phyloP scores from a whole-genome alignment of 1,140 invertebrate species.

The Hypothenemus hampei region DNA sequence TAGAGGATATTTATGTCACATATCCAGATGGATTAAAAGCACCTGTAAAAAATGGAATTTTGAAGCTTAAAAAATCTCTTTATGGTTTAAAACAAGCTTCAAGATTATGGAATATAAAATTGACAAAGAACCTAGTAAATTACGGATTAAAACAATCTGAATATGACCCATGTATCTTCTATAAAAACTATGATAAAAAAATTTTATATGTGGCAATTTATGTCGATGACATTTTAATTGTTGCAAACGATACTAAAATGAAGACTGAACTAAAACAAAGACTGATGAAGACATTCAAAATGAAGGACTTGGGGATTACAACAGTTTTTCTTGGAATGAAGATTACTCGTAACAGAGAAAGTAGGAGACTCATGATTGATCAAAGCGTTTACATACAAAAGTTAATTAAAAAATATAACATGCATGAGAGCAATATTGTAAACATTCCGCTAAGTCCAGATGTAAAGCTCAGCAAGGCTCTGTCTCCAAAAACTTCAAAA shows the following conservation, averaged over 20 bases:
- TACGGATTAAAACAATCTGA: slow-evolving; percentile 4
- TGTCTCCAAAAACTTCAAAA: no score
- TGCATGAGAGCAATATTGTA: slow-evolving; percentile 4
- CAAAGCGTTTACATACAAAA: slow-evolving; percentile 14
- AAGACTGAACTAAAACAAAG: not conserved
- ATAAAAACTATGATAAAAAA: slow-evolving; percentile 1
- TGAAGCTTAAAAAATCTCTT: slow-evolving; percentile 35
- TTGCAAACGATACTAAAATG: slow-evolving; percentile 10
- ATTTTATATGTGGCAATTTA: slow-evolving; percentile 6
- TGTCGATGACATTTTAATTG: slow-evolving; percentile 22
- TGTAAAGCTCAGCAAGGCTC: slow-evolving; percentile 4
- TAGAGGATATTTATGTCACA: slow-evolving; percentile 46
- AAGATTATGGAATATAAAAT: slow-evolving; percentile 41
- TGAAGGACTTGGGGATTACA: not conserved
- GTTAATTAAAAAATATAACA: not conserved
- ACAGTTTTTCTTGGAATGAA: not conserved
- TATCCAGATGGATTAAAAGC: slow-evolving; percentile 42
- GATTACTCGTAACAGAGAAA: not conserved
- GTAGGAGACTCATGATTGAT: slow-evolving; percentile 3
- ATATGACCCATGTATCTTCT: not conserved
- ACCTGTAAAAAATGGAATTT: slow-evolving; percentile 13
- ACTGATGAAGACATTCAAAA: not conserved
- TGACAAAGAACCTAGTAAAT: slow-evolving; percentile 5
- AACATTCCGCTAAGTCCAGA: not conserved
- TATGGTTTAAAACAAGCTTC: slow-evolving; percentile 49